Evolutionary conservation across 2,888 invertebrate genomes (phyloP).

Genomic region (Schizaphis graminum): DNA sequence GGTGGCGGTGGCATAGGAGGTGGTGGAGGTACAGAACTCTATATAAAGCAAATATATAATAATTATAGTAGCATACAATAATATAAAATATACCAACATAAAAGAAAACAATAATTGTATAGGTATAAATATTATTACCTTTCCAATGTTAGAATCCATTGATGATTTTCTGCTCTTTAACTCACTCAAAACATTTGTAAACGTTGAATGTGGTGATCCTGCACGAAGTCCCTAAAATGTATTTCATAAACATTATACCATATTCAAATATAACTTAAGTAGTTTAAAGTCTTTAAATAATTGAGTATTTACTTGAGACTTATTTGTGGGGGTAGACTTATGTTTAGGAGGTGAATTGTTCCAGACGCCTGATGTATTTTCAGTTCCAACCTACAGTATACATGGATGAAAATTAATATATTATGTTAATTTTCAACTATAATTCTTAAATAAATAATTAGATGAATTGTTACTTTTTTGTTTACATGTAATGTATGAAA

Average conservation of each 20-base stretch:
- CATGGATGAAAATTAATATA: not conserved
- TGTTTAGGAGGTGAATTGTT: conserved; percentile 68
- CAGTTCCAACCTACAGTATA: conserved; percentile 40
- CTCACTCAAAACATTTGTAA: conserved; percentile 74
- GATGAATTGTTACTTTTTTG: not conserved
- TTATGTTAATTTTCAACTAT: not conserved
- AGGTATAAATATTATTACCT: conserved; percentile 67
- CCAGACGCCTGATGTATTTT: conserved; percentile 57
- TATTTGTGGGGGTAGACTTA: conserved; percentile 69
- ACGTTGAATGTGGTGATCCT: conserved; percentile 72
- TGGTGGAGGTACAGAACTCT: conserved; percentile 77
- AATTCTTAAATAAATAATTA: not conserved
- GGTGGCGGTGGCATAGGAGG: conserved; percentile 92
- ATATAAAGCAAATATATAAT: not conserved
- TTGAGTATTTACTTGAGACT: conserved; percentile 68
- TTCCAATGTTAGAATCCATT: conserved; percentile 70
- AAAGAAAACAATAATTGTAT: not conserved
- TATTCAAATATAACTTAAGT: not conserved
- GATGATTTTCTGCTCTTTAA: conserved; percentile 73
- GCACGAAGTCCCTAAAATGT: conserved; percentile 72
- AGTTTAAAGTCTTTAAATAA: not conserved
- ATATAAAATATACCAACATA: not conserved
- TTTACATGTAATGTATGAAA: not conserved
- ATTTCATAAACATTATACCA: not conserved
- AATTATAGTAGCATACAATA: not conserved